A percentile compares a stretch with the other conserved stretches of the same genome.
Evolutionary conservation across 2,888 invertebrate genomes (phyloP).

Genomic region (Ennomos quercinarius): DNA sequence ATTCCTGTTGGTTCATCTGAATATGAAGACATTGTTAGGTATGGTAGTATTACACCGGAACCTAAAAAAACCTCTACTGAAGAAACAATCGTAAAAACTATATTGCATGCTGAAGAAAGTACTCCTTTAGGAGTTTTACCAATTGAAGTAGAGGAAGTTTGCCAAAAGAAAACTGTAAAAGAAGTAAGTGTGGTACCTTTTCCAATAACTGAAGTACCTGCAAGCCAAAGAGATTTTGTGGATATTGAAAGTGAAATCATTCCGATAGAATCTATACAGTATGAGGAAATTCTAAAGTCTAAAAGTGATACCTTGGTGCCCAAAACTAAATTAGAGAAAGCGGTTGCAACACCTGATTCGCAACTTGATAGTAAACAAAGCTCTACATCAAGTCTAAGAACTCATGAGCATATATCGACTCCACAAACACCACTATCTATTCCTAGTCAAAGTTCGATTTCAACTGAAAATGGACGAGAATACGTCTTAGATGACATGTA

Average conservation of each 20-base stretch:
- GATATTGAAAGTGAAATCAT: constrained; percentile 80
- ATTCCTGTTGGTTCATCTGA: constrained; percentile 76
- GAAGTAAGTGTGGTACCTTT: constrained; percentile 78
- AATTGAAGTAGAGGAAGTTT: constrained; percentile 61
- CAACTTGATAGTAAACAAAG: constrained; percentile 84
- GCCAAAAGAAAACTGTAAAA: constrained; percentile 65
- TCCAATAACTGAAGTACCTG: constrained; percentile 70
- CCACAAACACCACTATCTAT: constrained; percentile 87
- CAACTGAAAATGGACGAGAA: constrained; percentile 87
- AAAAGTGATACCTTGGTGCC: constrained; percentile 82
- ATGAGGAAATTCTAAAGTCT: constrained; percentile 80
- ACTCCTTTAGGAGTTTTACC: constrained; percentile 37
- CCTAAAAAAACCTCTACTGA: constrained; percentile 52
- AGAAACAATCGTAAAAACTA: constrained; percentile 62
- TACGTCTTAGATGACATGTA: constrained; percentile 86
- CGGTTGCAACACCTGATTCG: constrained; percentile 68
- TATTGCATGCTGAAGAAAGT: constrained; percentile 54
- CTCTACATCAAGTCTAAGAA: constrained; percentile 85
- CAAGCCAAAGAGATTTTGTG: constrained; percentile 80
- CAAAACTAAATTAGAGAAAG: constrained; percentile 76
- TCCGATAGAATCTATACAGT: constrained; percentile 71
- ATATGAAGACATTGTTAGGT: constrained; percentile 73
- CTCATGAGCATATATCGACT: constrained; percentile 80
- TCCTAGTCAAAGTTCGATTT: constrained; percentile 88
- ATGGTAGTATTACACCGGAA: constrained; percentile 73